phyloP scores from a whole-genome alignment of 2,797 vertebrate genomes.

The Choloepus didactylus region DNA sequence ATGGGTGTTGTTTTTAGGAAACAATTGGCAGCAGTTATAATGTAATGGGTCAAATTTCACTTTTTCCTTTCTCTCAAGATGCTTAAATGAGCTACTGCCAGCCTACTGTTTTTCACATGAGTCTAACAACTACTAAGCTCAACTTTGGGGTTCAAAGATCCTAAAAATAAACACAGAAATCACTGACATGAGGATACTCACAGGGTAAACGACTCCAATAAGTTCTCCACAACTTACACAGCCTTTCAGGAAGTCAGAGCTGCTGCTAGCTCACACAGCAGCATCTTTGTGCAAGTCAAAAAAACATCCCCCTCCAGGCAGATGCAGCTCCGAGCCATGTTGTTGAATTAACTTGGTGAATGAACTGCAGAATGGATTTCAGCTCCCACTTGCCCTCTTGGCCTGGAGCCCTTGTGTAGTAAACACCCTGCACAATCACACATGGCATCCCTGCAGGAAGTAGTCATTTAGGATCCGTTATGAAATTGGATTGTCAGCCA shows the following conservation, averaged over 20 bases:
- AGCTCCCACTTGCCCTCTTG: background rate
- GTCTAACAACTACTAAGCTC: background rate
- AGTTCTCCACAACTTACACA: background rate
- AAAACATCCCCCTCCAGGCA: background rate
- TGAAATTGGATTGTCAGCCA: background rate
- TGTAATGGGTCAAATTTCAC: background rate
- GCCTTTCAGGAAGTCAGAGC: background rate
- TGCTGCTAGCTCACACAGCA: background rate
- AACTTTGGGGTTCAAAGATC: background rate
- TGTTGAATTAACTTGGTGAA: background rate
- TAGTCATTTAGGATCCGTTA: background rate
- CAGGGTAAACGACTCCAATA: too few species aligned
- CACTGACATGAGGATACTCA: accelerated
- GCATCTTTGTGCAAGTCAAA: background rate
- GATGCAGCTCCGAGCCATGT: too few species aligned
- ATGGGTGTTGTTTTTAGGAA: background rate
- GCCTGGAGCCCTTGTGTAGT: background rate
- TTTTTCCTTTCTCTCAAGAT: background rate
- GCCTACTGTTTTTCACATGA: background rate
- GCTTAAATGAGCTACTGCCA: background rate
- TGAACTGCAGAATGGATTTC: too few species aligned
- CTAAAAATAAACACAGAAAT: background rate
- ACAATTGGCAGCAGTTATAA: background rate
- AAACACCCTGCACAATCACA: background rate
- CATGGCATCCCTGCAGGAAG: background rate